Conservation (phyloP, 2,888 invertebrate species). For the Dromius quadrimaculatus region DNA sequence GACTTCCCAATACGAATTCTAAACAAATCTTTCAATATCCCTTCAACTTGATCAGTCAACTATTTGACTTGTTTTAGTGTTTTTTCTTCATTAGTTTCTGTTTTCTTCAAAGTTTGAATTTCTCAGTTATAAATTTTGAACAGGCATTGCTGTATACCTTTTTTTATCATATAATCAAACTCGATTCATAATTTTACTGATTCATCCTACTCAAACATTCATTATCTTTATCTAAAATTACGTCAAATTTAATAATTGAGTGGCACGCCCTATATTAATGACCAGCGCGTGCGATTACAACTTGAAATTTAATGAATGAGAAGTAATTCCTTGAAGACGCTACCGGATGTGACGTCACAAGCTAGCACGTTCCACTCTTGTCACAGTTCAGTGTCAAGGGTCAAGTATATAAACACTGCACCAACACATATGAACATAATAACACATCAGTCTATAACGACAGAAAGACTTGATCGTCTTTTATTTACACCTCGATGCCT, state of each 20-base stretch:
- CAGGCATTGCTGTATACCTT: too few relatives aligned
- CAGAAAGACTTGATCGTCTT: not conserved
- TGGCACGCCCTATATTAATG: slow-evolving; percentile 23
- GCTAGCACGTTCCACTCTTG: slow-evolving; percentile 45
- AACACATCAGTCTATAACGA: slow-evolving; percentile 8
- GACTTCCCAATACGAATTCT: too few relatives aligned
- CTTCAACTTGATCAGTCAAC: too few relatives aligned
- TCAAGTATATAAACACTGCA: slow-evolving; percentile 31
- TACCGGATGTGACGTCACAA: slow-evolving; percentile 48
- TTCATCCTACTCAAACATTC: not conserved
- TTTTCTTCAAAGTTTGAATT: too few relatives aligned
- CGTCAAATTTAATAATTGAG: slow-evolving; percentile 27
- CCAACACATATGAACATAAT: not conserved
- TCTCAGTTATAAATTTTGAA: too few relatives aligned
- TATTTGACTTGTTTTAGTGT: too few relatives aligned
- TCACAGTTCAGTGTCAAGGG: slow-evolving; percentile 51
- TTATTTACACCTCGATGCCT: slow-evolving; percentile 15
- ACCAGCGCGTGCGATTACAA: slow-evolving; percentile 32
- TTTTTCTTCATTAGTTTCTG: too few relatives aligned
- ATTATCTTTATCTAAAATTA: slow-evolving; percentile 21
- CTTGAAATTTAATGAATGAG: slow-evolving; percentile 46
- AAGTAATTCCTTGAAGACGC: slow-evolving; percentile 38
- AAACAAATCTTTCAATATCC: too few relatives aligned
- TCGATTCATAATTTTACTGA: not conserved
- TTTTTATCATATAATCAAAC: too few relatives aligned